Evolutionary conservation across 1,140 invertebrate species (phyloP), one percentile per base, ranked within the genome.

Genomic region (Heliconius hewitsoni): DNA sequence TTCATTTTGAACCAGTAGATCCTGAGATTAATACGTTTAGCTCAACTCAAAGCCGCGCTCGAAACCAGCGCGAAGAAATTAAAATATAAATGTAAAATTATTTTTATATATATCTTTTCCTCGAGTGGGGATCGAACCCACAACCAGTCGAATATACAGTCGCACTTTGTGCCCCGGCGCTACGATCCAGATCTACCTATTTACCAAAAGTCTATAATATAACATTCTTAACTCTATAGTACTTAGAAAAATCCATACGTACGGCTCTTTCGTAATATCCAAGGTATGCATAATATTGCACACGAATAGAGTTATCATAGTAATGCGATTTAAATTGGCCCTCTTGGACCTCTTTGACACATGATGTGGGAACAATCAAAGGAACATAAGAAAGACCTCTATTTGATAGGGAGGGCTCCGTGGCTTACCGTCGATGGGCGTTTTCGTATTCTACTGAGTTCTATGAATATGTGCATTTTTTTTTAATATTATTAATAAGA

Each of bases 311-410:
- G 89, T 89, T 89, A 90, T 90, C 84, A 88, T 75, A 73, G 82
- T 91, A 91, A 91, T 91, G 89, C 87, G 87, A 86, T 88, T 89
- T 89, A 89, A 89, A 89, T 89, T 88, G 88, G 85, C 86, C 83
- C 81, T 37, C 34, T 37, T 37, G 79, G 80, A 79, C 85, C 85
- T 82, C 84, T 87, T 85, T 87, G 88, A 88, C 88, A 89, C 88
- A 84, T 87, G 86, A 83, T 71, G 76, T 83, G 85, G 80, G 86
- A 85, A 86, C 83, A 81, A 84, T 84, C 75, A 81, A 82, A 86
- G 82, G 81, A 82, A 75, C 85, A 82, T 72, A 80, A 85, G 81
- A 82, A 83, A 82, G 81, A 81, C 84, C 79, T 74, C 83, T 82
- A 78, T 84, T 82, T 86, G 85, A 86, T 86, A 83, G 81, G 82